phyloP scores from a whole-genome alignment of 2,888 invertebrate genomes.

The Parnassius orleans region DNA sequence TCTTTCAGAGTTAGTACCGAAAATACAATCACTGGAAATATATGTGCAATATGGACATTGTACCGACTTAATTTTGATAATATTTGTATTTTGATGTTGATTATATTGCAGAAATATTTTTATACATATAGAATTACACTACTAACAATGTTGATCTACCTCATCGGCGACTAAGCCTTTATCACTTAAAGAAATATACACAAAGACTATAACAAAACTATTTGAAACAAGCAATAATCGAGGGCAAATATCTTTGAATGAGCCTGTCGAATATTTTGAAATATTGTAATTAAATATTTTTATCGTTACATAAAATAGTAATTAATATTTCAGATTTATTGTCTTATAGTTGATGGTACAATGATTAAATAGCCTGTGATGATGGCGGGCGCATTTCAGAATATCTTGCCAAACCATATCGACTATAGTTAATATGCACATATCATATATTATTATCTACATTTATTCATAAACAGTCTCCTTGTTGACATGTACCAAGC shows the following conservation, averaged over 20 bases:
- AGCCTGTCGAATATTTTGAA: slow-evolving; percentile 24
- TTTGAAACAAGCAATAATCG: slow-evolving; percentile 29
- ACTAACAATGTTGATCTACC: slow-evolving; percentile 72
- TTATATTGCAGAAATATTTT: slow-evolving; percentile 80
- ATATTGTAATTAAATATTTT: slow-evolving; percentile 24
- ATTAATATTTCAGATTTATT: slow-evolving; percentile 18
- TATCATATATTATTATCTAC: slow-evolving; percentile 21
- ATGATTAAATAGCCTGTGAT: slow-evolving; percentile 16
- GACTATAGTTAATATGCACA: slow-evolving; percentile 24
- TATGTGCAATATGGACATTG: slow-evolving; percentile 72
- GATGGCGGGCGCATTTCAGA: slow-evolving; percentile 7
- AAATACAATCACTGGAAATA: slow-evolving; percentile 45
- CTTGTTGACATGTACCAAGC: slow-evolving; percentile 10
- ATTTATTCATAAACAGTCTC: slow-evolving; percentile 12
- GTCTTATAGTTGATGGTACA: slow-evolving; percentile 14
- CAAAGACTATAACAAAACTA: slow-evolving; percentile 13
- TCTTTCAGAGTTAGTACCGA: slow-evolving; percentile 42
- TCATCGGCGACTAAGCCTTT: slow-evolving; percentile 60
- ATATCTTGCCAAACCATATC: slow-evolving; percentile 28
- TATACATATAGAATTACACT: slow-evolving; percentile 72
- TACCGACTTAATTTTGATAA: slow-evolving; percentile 73
- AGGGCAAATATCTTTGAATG: slow-evolving; percentile 20
- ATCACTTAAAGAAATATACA: slow-evolving; percentile 30
- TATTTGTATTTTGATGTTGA: slow-evolving; percentile 78
- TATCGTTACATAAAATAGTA: slow-evolving; percentile 20